Percentiles rank a stretch among this genome's conserved stretches.
These are phyloP conservation scores for Melipona quadrifasciata DNA, from an alignment of 1,140 invertebrate genomes.

Conservation along the genomic window DNA sequence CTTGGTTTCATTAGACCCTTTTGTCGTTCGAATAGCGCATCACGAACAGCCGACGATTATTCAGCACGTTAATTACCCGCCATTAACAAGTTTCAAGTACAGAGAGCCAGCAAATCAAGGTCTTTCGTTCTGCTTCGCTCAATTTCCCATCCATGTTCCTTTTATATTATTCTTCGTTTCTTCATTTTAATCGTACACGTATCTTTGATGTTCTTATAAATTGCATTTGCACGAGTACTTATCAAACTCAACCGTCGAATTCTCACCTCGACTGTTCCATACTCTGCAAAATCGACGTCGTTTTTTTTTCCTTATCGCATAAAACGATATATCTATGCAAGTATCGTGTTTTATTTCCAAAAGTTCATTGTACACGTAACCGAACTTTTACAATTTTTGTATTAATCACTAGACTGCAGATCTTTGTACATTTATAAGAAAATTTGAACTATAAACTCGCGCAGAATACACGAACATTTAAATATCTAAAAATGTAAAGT, in stretches of 20 bases:
- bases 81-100: slow-evolving; percentile 21
- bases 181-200: neutral
- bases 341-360: no score
- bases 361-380: no score
- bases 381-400: no score
- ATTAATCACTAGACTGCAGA: no score
- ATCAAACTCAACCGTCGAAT: slow-evolving; percentile 10
- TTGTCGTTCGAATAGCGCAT: slow-evolving; percentile 7
- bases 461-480: no score
- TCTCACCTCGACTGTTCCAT: neutral
- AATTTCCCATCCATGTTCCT: neutral
- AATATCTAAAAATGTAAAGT: no score
- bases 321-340: no score
- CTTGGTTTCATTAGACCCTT: slow-evolving; percentile 2
- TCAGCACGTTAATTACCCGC: slow-evolving; percentile 28
- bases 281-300: neutral
- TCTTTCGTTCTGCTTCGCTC: neutral
- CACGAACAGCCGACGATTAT: slow-evolving; percentile 28
- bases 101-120: neutral
- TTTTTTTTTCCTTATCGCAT: neutral
- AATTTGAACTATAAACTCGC: no score
- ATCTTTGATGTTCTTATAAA: slow-evolving; percentile 1
- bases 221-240: neutral
- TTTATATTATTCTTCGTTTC: no score
- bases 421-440: no score